Percentiles rank a stretch among this genome's conserved stretches.
These are phyloP conservation scores for Tribolium castaneum DNA, from an alignment of 1,140 invertebrate species.

Conservation along the genomic window DNA sequence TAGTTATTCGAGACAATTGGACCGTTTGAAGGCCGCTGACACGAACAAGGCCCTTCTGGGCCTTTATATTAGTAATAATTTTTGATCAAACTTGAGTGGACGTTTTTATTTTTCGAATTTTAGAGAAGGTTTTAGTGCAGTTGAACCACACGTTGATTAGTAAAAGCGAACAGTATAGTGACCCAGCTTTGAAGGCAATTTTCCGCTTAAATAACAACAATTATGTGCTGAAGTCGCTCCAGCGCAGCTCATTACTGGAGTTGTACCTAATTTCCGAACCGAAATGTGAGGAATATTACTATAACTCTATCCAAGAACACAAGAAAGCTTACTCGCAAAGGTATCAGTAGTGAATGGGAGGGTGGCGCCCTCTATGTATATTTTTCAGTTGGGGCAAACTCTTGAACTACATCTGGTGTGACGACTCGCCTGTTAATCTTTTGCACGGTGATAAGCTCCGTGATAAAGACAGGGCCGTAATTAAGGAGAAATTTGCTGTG, in stretches of 20 bases:
- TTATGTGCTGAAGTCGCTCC: conserved; percentile 90
- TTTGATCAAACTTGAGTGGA: not conserved
- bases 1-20: conserved; percentile 68
- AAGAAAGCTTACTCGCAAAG: conserved; percentile 83
- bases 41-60: conserved; percentile 76
- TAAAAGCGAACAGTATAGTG: conserved; percentile 88
- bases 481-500: conserved; percentile 96
- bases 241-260: conserved; percentile 84
- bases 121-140: conserved; percentile 87
- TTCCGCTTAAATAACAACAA: conserved; percentile 94
- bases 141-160: conserved; percentile 85
- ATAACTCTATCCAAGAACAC: conserved; percentile 84
- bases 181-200: conserved; percentile 83
- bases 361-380: not conserved
- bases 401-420: conserved; percentile 77
- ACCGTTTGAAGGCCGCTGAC: conserved; percentile 64
- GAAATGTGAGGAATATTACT: conserved; percentile 84
- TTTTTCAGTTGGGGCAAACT: conserved; percentile 82
- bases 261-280: conserved; percentile 82
- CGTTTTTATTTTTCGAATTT: conserved; percentile 56
- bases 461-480: conserved; percentile 87
- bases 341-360: conserved; percentile 61
- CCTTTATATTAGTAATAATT: conserved; percentile 77
- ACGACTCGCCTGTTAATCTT: conserved; percentile 73
- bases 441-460: conserved; percentile 77